Conservation (phyloP, 2,113 vertebrate genomes). For the Pedetes capensis region DNA sequence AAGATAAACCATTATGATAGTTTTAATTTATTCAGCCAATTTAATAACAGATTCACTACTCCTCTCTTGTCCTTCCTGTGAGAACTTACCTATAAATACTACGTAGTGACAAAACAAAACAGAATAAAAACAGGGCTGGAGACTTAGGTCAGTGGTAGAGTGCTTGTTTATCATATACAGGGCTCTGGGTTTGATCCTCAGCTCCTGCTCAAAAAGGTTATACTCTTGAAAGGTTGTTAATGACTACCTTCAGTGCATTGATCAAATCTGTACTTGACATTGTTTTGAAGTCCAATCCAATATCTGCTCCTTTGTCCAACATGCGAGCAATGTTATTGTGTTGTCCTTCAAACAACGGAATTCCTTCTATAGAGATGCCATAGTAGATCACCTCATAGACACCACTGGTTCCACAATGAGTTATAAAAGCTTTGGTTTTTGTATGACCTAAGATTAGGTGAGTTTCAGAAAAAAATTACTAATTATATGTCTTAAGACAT, state of each 20-base stretch:
- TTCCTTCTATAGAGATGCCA: constrained; percentile 85
- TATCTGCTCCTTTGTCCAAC: constrained; percentile 85
- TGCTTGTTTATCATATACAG: too few relatives aligned
- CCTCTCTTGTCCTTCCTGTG: too few relatives aligned
- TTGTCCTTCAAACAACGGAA: constrained; percentile 89
- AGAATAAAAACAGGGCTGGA: too few relatives aligned
- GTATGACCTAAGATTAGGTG: constrained; percentile 83
- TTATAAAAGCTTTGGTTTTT: constrained; percentile 87
- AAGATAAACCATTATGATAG: too few relatives aligned
- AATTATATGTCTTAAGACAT: background rate
- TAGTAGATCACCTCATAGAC: constrained; percentile 91
- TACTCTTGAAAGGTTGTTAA: constrained; percentile 87
- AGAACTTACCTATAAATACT: too few relatives aligned
- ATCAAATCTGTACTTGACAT: constrained; percentile 67
- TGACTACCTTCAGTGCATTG: constrained; percentile 84
- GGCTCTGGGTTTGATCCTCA: too few relatives aligned
- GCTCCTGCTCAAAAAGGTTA: too few relatives aligned
- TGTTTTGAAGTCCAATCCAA: constrained; percentile 81
- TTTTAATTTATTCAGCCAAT: too few relatives aligned
- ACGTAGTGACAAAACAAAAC: too few relatives aligned
- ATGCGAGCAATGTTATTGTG: constrained; percentile 84
- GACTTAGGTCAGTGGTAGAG: too few relatives aligned
- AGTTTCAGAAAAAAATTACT: rapidly evolving
- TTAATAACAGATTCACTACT: too few relatives aligned
- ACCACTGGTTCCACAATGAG: constrained; percentile 89